Base-by-base conservation (phyloP, 1,140 invertebrate species). In the Hirudo medicinalis region DNA sequence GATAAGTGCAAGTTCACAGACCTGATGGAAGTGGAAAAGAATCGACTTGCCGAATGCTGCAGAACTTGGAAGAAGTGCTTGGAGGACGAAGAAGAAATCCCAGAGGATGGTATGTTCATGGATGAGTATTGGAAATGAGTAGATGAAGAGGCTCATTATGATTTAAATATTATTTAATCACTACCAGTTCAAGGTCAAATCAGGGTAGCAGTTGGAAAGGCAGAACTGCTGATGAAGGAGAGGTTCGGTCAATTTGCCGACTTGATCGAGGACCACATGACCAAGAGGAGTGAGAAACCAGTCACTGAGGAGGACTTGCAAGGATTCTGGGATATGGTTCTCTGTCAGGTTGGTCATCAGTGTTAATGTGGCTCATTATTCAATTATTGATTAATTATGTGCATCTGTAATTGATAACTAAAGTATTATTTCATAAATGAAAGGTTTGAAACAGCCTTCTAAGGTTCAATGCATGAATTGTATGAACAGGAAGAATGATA, bases 311-410 rank as follows among this genome's bases (percentile, higher is more conserved):
- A 82, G 60, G 89, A 90, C 81, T 80, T 90, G 0, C 86, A 89
- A 79, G 89, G 88, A 4, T 90, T 89, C 80, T 90, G 89, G 89
- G 88, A 89, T 57, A 88, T 89, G 86, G 81, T 88, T 11, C 85
- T 85, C 63, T 85, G 87, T 73, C 88, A 89, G 76, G 83, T 87
- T 70, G 71, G 68, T 54, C 6, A 36, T 72, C 5, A 70, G 15
- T 36, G 55, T 53, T 40, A 15, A 22, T n/a, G 2, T 71, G 2
- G 67, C 27, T 67, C 32, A 22, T 66, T 27, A 22, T 29, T 29
- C 70, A 71, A 6, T 40, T 71, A 54, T 67, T 29, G 4, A n/a
- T n/a, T 67, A n/a, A 20, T 27, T 17, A n/a, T n/a, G 15, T 43
- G n/a, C 19, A 73, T 60, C 63, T 73, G 36, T 43, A 6, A 1